Evolutionary conservation across 37 sponge, comb jelly and placozoan genomes (phyloP).

Genomic region (Halisarca cf. caerulea): DNA sequence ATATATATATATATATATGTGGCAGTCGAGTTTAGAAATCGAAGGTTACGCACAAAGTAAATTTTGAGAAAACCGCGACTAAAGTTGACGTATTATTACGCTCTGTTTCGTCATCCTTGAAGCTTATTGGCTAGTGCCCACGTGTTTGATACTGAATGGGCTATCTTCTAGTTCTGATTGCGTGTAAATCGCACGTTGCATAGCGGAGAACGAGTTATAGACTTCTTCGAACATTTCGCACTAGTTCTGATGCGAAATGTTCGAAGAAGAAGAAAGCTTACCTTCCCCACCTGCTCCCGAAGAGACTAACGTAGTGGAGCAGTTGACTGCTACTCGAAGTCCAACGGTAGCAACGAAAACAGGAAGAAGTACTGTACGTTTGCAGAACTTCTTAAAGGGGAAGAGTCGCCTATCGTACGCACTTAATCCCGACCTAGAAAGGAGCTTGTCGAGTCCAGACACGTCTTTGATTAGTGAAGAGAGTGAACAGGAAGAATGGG

Average conservation of each 20-base stretch:
- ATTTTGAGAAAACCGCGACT: neutral
- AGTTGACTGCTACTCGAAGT: neutral
- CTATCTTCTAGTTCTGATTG: neutral
- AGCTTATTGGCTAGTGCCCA: neutral
- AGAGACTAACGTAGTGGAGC: too few species aligned
- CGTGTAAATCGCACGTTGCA: neutral
- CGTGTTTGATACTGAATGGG: neutral
- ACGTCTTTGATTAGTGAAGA: too few species aligned
- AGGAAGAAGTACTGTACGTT: neutral
- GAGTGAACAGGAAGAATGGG: too few species aligned
- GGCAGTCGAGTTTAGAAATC: neutral
- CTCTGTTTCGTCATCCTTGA: neutral
- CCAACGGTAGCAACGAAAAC: neutral
- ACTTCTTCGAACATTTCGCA: too few species aligned
- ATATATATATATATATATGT: neutral
- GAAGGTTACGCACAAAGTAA: neutral
- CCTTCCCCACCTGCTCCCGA: neutral
- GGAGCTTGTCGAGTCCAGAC: neutral
- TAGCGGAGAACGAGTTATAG: neutral
- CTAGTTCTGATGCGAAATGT: neutral
- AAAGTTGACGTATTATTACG: neutral
- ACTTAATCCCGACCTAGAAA: slow-evolving; percentile 2
- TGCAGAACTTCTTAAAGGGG: neutral
- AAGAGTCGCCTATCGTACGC: neutral
- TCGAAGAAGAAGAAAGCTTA: neutral